phyloP scores from a whole-genome alignment of 2,888 invertebrate species.

The Pristionchus fissidentatus region DNA sequence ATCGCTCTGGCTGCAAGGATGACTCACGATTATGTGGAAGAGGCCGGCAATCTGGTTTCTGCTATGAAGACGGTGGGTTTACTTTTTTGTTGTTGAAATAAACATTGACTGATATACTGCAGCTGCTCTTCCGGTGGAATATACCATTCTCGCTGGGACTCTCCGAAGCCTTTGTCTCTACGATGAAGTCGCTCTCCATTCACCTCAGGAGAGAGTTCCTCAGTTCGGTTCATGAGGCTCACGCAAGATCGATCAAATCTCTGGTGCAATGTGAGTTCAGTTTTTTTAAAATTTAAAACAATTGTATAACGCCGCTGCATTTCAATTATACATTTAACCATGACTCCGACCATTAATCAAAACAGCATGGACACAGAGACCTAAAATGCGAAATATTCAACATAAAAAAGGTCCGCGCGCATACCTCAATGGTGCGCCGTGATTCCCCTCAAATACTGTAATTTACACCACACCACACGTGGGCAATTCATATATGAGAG shows the following conservation, averaged over 20 bases:
- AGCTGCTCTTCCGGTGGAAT: constrained; percentile 49
- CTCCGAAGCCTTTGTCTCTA: neutral
- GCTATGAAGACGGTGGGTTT: constrained; percentile 51
- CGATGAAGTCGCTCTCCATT: constrained; percentile 26
- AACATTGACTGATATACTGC: neutral
- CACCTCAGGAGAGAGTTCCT: constrained; percentile 26
- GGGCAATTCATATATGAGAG: too few relatives aligned
- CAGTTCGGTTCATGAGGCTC: constrained; percentile 31
- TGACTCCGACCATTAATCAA: too few relatives aligned
- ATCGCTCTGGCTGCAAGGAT: constrained; percentile 48
- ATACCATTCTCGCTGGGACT: neutral
- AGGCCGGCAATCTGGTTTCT: constrained; percentile 52
- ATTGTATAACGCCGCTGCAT: neutral
- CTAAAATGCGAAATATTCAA: too few relatives aligned
- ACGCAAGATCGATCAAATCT: constrained; percentile 33
- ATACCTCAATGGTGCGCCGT: too few relatives aligned
- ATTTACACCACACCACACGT: too few relatives aligned
- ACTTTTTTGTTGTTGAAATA: neutral
- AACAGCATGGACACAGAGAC: too few relatives aligned
- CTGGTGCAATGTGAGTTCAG: constrained; percentile 6
- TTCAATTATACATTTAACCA: too few relatives aligned
- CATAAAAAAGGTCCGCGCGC: too few relatives aligned
- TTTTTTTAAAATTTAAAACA: neutral
- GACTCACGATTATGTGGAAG: constrained; percentile 48
- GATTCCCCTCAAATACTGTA: too few relatives aligned